Percentiles rank a stretch among this genome's conserved stretches.
These are phyloP conservation scores for Lordiphosa clarofinis DNA, from an alignment of 1,140 invertebrate genomes.

Conservation along the genomic window DNA sequence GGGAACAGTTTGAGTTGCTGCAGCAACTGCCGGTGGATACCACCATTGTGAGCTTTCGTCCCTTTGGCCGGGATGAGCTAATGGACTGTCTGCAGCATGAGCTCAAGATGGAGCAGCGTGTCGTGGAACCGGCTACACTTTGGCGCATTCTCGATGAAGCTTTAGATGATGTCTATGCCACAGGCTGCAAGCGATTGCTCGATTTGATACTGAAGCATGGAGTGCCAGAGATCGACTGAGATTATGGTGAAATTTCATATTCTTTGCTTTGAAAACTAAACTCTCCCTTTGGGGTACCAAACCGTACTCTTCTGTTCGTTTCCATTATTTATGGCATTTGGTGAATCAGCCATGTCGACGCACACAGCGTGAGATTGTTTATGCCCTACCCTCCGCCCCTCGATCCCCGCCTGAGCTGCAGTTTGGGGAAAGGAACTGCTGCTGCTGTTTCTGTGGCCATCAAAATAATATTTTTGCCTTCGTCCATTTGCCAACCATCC, in stretches of 20 bases:
- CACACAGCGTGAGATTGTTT: constrained; percentile 56
- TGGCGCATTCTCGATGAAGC: constrained; percentile 29
- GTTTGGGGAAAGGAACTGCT: constrained; percentile 11
- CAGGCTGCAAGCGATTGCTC: constrained; percentile 49
- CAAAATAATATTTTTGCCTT: constrained; percentile 54
- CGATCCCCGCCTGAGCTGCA: constrained; percentile 8
- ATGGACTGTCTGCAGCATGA: constrained; percentile 53
- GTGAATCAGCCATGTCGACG: constrained; percentile 38
- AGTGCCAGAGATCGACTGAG: background rate
- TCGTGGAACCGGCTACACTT: constrained; percentile 17
- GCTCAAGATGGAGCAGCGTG: constrained; percentile 21
- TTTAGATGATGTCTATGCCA: constrained; percentile 8
- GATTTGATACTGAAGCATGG: constrained; percentile 28
- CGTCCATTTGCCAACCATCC: constrained; percentile 25
- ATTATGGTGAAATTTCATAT: background rate
- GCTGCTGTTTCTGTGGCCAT: constrained; percentile 32
- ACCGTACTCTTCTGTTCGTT: no score
- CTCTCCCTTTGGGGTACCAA: no score
- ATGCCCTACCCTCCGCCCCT: constrained; percentile 16
- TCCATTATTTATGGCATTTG: constrained; percentile 45
- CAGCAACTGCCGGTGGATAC: constrained; percentile 56
- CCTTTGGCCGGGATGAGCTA: constrained; percentile 42
- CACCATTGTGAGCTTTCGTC: constrained; percentile 41
- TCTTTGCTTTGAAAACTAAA: no score
- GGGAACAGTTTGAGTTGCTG: constrained; percentile 52